Evolutionary conservation across 1,140 invertebrate species (phyloP).

Genomic region (Drosophila grimshawi): DNA sequence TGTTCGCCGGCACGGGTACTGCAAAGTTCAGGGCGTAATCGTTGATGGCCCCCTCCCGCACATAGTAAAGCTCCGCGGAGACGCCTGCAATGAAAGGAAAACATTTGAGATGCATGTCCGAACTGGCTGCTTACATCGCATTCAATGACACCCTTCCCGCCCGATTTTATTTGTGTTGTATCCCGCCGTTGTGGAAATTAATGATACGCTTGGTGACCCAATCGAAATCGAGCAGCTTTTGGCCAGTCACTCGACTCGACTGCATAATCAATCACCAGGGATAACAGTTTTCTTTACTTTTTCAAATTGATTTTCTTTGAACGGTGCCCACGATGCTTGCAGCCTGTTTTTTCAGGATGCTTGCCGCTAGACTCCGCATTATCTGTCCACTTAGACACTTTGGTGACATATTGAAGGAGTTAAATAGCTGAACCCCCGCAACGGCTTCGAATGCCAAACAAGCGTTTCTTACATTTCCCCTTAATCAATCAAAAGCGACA

Average conservation of each 20-base stretch:
- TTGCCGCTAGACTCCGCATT: conserved; percentile 34
- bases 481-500: conserved; percentile 50
- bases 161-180: neutral
- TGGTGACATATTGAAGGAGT: conserved; percentile 81
- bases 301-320: conserved; percentile 73
- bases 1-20: conserved; percentile 91
- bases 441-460: conserved; percentile 34
- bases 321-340: neutral
- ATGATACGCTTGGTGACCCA: conserved; percentile 71
- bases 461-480: conserved; percentile 30
- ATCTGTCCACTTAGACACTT: conserved; percentile 72
- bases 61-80: conserved; percentile 94
- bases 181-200: conserved; percentile 55
- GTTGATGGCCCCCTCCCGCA: conserved; percentile 93
- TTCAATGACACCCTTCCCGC: neutral
- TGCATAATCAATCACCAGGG: conserved; percentile 79
- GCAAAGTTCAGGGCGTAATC: conserved; percentile 94
- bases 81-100: conserved; percentile 88
- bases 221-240: conserved; percentile 58
- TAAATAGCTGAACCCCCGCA: conserved; percentile 58
- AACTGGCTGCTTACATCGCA: conserved; percentile 36
- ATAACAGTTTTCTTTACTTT: conserved; percentile 74
- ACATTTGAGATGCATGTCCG: conserved; percentile 35
- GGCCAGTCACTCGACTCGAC: conserved; percentile 67
- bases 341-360: no score